Conservation (phyloP, 2,888 invertebrate genomes). For the Synergus japonicus region DNA sequence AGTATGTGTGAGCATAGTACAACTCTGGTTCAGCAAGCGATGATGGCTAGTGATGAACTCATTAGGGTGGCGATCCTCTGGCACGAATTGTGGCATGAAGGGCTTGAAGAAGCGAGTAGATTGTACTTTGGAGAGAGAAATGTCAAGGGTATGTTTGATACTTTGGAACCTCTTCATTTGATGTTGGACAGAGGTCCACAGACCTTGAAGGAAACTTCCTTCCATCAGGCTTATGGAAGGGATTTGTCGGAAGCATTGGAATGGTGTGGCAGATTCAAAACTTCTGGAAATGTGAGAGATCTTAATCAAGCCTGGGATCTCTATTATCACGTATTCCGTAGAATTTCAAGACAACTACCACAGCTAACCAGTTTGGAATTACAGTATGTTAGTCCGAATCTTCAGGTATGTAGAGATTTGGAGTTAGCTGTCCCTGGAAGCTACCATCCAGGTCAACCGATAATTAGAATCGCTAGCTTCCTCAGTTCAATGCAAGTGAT, state of each 20-base stretch:
- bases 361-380: slow-evolving; percentile 93
- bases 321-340: slow-evolving; percentile 98
- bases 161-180: slow-evolving; percentile 95
- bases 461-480: slow-evolving; percentile 93
- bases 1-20: slow-evolving; percentile 97
- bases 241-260: slow-evolving; percentile 97
- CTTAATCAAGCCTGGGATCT: slow-evolving; percentile 99
- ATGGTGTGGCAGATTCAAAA: slow-evolving; percentile 95
- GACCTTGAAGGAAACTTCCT: slow-evolving; percentile 97
- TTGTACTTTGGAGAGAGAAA: slow-evolving; percentile 98
- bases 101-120: slow-evolving; percentile 94
- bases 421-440: slow-evolving; percentile 99
- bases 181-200: slow-evolving; percentile 96
- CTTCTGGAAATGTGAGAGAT: slow-evolving; percentile 91
- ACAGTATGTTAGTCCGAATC: slow-evolving; percentile 96
- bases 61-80: slow-evolving; percentile 98
- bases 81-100: slow-evolving; percentile 99
- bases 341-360: slow-evolving; percentile 96
- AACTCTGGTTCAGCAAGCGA: slow-evolving; percentile 94
- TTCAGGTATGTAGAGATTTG: slow-evolving; percentile 92
- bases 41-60: slow-evolving; percentile 97
- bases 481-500: slow-evolving; percentile 96
- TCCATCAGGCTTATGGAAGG: slow-evolving; percentile 96
- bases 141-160: slow-evolving; percentile 97
- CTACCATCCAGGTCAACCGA: slow-evolving; percentile 94